Base-by-base conservation (phyloP, 2,113 vertebrate genomes). In the Anarhynchus alexandrinus region DNA sequence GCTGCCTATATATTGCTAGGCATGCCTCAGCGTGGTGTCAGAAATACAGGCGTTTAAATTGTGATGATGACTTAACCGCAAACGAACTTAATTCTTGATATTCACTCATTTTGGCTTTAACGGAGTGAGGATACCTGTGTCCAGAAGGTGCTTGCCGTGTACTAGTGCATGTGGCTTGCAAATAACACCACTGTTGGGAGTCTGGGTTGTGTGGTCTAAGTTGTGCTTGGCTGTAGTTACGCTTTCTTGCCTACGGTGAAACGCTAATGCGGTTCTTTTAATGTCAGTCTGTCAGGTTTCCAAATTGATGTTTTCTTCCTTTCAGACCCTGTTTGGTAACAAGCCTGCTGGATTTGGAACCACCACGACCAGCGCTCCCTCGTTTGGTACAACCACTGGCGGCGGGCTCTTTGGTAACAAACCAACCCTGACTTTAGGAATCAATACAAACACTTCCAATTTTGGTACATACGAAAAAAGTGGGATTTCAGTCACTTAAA, bases 341-440 rank as follows among this genome's bases (percentile, higher is more conserved):
- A 99, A 99, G 93, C 97, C 99, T 9, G 97, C 98, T 12, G 98
- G 98, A 43, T 99, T 99, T 77, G 99, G 99, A 86, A 97, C 99
- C 96, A 99, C 99, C 83, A 99, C 99, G 15, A 99, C 99, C 91
- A 99, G 98, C 11, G 98, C 99, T 19, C 98, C 99, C 9, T 99
- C 99, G 1, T 99, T 99, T 54, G 99, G 99, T 23, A 98, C 98
- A 51, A 98, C 97, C 40, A 98, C 99, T 13, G 98, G 98, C 78
- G 93, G 98, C 3, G 98, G 99, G 49, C 98, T 99, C 86, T 99
- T 99, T 47, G 99, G 99, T 93, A 99, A 98, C 96, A 98, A 98
- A 93, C 98, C 98, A 12, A 94, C 98, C 36, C 98, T 99, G 77
- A 96, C 98, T 23, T 98, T 98, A 83, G 99, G 98, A 90, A 86